These are phyloP conservation scores for Caenorhabditis sp. DNA, from an alignment of 2,888 invertebrate genomes.

Conservation along the genomic window DNA sequence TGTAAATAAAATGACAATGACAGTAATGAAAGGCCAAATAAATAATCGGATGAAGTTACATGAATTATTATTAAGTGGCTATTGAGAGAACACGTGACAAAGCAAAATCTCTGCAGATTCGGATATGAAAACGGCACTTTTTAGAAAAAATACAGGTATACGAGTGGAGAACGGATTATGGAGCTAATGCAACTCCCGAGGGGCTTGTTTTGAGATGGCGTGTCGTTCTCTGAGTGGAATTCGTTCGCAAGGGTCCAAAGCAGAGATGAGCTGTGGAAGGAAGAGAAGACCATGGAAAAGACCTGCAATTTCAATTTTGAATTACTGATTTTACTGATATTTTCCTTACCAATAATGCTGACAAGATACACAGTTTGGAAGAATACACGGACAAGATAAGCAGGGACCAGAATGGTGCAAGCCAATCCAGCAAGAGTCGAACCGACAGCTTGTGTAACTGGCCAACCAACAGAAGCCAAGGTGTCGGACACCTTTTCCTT, in stretches of 20 bases:
- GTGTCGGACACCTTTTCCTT: constrained; percentile 80
- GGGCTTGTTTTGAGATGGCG: constrained; percentile 42
- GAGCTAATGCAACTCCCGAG: constrained; percentile 38
- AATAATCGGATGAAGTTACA: neutral
- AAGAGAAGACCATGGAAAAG: constrained; percentile 79
- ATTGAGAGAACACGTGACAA: constrained; percentile 37
- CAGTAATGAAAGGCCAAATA: no score
- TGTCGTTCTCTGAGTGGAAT: constrained; percentile 75
- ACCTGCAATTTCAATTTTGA: constrained; percentile 58
- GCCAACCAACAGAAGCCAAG: constrained; percentile 80
- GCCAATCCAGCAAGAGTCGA: constrained; percentile 80
- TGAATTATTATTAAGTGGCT: constrained; percentile 22
- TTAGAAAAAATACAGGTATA: neutral
- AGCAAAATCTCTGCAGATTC: constrained; percentile 27
- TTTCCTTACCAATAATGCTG: constrained; percentile 74
- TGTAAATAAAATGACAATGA: constrained; percentile 39
- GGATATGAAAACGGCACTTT: constrained; percentile 18
- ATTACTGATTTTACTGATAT: neutral
- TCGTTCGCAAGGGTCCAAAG: constrained; percentile 80
- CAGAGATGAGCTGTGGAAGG: constrained; percentile 82
- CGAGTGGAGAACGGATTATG: neutral
- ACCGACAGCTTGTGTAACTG: constrained; percentile 80
- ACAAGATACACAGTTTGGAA: constrained; percentile 83
- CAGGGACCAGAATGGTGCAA: constrained; percentile 78
- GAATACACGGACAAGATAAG: constrained; percentile 82